Percentiles rank a stretch among this genome's conserved stretches.
Conservation (phyloP, 2,797 vertebrate genomes). For the Gallinago nigripennis region DNA sequence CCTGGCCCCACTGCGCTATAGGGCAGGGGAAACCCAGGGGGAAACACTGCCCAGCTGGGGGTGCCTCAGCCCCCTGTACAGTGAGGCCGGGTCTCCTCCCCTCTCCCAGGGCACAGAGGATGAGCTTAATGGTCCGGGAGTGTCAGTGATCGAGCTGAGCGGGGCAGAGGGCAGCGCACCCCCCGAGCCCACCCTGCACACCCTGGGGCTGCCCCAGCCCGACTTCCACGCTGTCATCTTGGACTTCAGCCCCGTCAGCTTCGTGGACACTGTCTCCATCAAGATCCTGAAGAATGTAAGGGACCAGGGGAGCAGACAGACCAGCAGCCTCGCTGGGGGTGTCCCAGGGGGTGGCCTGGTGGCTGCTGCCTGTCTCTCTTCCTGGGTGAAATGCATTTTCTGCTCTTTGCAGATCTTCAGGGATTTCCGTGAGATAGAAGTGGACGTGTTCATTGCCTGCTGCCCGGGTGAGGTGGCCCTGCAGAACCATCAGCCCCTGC, state of each 20-base stretch:
- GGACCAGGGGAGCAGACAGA: not conserved
- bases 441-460: slow-evolving; percentile 83
- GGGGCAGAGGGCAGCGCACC: fast-evolving
- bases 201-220: slow-evolving; percentile 69
- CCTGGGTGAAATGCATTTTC: not conserved
- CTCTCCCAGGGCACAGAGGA: not conserved
- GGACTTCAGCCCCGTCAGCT: slow-evolving; percentile 89
- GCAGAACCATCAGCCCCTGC: not conserved
- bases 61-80: fast-evolving
- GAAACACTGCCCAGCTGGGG: not conserved
- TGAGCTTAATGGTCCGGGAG: not conserved
- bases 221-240: slow-evolving; percentile 82
- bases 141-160: not conserved
- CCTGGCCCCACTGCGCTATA: not conserved
- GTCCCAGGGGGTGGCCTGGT: fast-evolving
- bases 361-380: not conserved
- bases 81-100: fast-evolving
- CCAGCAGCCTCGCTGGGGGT: fast-evolving
- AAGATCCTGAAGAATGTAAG: slow-evolving; percentile 88
- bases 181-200: slow-evolving; percentile 49
- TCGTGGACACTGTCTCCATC: slow-evolving; percentile 90
- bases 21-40: fast-evolving
- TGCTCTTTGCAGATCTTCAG: slow-evolving; percentile 82
- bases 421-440: slow-evolving; percentile 87
- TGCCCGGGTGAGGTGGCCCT: slow-evolving; percentile 84